Base-by-base conservation (phyloP, 2,888 invertebrate species). In the Auanema freiburgensis region DNA sequence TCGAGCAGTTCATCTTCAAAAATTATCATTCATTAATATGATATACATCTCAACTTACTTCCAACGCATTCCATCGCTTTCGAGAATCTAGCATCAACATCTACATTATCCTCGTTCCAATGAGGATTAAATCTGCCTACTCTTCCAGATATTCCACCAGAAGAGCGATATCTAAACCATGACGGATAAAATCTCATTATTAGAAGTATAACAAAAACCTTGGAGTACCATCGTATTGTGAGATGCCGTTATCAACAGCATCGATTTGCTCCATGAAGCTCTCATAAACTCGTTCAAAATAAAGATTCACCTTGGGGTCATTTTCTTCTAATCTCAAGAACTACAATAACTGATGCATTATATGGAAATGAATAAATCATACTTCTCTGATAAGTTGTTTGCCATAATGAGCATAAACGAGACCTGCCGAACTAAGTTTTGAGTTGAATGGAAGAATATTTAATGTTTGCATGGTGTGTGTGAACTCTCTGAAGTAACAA, bases 161-260 rank as follows among this genome's bases (percentile, higher is more conserved):
- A 58, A 12, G 69, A 57, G 18, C 71, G 73, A 57, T 80, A 80
- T 52, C 78, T 78, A 51, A 55, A 69, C 52, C 6, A 63, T 25
- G 14, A 14, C 11, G n/a, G 21, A 21, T 18, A 10, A 46, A 46
- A 46, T 46, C 46, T 46, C 10, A 56, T 60, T 40, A 18, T 44
- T 60, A 43, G 49, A 14, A 14, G 25, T 10, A 24, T 16, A 24
- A 4, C 12, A 63, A 53, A 8, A 33, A 80, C 71, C 70, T 69
- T 0, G 82, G 78, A 12, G 65, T 63, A 14, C 80, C 81, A 18
- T 81, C 81, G 63, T 69, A 79, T 41, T 76, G 77, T 8, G 90
- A 89, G 0, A 96, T 88, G n/a, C 97, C 98, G 87, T 98, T 98
- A 84, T 98, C 98, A 60, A 96, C 91, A 0, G 91, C 97, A 86